Evolutionary conservation across 2,888 invertebrate species (phyloP).

Genomic region (Polydrusus cervinus): DNA sequence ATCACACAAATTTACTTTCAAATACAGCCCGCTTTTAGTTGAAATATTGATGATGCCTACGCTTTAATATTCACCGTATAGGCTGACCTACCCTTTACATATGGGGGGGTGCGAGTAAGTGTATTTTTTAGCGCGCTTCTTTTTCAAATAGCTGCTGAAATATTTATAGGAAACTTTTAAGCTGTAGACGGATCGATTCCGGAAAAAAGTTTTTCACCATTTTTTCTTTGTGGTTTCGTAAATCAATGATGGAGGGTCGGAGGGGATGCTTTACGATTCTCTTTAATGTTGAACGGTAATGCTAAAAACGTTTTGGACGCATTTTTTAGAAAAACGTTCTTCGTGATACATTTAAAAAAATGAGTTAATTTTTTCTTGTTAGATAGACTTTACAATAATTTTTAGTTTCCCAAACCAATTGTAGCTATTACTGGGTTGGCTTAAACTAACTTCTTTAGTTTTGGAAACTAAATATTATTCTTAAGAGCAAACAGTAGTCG

Average conservation of each 20-base stretch:
- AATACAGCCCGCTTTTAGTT: constrained; percentile 22
- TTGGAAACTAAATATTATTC: no score
- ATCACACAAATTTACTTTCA: constrained; percentile 29
- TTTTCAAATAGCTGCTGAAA: constrained; percentile 39
- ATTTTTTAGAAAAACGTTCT: no score
- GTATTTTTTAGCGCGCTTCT: constrained; percentile 44
- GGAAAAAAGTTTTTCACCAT: constrained; percentile 10
- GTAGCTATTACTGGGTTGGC: no score
- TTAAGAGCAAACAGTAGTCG: no score
- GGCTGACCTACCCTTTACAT: constrained; percentile 45
- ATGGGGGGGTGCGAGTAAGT: constrained; percentile 38
- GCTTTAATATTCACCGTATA: constrained; percentile 41
- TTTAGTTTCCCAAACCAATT: no score
- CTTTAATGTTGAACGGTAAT: constrained; percentile 15
- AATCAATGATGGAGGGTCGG: constrained; percentile 22
- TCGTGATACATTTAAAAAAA: no score
- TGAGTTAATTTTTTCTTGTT: no score
- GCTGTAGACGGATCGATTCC: constrained; percentile 34
- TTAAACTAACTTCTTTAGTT: no score
- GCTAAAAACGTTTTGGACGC: not conserved
- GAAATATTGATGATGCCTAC: constrained; percentile 34
- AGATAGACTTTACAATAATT: no score
- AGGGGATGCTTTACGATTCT: constrained; percentile 24
- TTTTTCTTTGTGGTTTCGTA: constrained; percentile 28
- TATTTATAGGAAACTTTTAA: constrained; percentile 40